Evolutionary conservation across 2,797 vertebrate species (phyloP).

Genomic region (Alfaro cultratus): DNA sequence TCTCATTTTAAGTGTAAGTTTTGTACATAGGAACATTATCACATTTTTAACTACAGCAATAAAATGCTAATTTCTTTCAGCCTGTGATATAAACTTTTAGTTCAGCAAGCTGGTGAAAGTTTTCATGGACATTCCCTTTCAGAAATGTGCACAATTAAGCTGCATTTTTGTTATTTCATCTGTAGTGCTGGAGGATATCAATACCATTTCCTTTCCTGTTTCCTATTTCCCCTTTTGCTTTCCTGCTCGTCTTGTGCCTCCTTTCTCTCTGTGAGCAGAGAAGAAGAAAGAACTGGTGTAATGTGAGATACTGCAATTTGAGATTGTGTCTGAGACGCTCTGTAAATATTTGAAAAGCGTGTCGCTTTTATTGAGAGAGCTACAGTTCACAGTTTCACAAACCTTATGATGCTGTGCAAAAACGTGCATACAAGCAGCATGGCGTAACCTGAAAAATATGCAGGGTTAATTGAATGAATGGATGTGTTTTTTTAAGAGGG

Average conservation of each 20-base stretch:
- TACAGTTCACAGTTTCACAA: background rate
- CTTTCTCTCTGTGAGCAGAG: conserved; percentile 3
- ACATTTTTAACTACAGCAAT: background rate
- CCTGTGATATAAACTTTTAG: background rate
- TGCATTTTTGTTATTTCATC: conserved; percentile 22
- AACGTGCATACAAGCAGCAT: background rate
- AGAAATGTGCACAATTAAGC: conserved; percentile 4
- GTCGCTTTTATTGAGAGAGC: conserved; percentile 4
- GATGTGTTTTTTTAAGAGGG: background rate
- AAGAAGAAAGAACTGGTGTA: conserved; percentile 11
- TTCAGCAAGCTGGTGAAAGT: background rate
- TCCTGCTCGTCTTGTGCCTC: conserved; percentile 3
- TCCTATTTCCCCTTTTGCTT: conserved; percentile 22
- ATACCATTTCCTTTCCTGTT: conserved; percentile 43
- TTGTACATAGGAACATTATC: background rate
- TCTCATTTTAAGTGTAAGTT: background rate
- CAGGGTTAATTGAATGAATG: background rate
- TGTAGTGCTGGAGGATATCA: conserved; percentile 27
- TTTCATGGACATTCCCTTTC: background rate
- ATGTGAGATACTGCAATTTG: conserved; percentile 15
- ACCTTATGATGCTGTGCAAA: background rate
- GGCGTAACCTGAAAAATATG: background rate
- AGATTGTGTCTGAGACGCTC: conserved; percentile 9
- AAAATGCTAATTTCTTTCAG: background rate
- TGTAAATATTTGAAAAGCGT: conserved; percentile 19